phyloP scores from a whole-genome alignment of 2,113 vertebrate genomes.

The Potamarius usumacintae region DNA sequence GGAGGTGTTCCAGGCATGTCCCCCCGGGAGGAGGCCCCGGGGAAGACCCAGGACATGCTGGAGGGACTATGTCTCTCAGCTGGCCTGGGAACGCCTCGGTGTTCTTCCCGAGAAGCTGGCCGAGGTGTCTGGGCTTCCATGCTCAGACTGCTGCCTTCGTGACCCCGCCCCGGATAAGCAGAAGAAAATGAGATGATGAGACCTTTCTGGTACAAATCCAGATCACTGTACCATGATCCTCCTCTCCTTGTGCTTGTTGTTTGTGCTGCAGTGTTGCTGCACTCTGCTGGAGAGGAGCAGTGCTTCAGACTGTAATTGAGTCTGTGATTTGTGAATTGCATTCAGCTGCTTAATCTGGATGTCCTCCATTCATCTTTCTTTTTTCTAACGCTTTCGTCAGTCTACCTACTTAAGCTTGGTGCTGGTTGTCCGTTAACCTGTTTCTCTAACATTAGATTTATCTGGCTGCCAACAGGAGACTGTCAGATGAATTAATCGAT shows the following conservation, averaged over 20 bases:
- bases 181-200: no score
- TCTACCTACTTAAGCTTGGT: background rate
- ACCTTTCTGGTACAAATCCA: background rate
- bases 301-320: constrained; percentile 32
- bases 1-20: no score
- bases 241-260: background rate
- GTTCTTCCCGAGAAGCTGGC: no score
- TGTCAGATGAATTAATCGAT: background rate
- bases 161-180: no score
- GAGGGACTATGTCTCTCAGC: no score
- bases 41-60: no score
- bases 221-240: background rate
- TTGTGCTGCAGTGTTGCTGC: constrained; percentile 18
- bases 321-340: constrained; percentile 20
- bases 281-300: constrained; percentile 25
- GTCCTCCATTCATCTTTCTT: constrained; percentile 19
- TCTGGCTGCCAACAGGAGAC: background rate
- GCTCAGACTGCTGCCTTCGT: no score
- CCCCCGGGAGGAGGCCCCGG: no score
- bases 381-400: constrained; percentile 11
- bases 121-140: no score
- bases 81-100: no score
- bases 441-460: constrained; percentile 12
- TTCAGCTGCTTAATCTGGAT: constrained; percentile 26
- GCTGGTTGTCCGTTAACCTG: background rate